Base-by-base conservation (phyloP, 2,888 invertebrate species). In the Neelides folsomi region DNA sequence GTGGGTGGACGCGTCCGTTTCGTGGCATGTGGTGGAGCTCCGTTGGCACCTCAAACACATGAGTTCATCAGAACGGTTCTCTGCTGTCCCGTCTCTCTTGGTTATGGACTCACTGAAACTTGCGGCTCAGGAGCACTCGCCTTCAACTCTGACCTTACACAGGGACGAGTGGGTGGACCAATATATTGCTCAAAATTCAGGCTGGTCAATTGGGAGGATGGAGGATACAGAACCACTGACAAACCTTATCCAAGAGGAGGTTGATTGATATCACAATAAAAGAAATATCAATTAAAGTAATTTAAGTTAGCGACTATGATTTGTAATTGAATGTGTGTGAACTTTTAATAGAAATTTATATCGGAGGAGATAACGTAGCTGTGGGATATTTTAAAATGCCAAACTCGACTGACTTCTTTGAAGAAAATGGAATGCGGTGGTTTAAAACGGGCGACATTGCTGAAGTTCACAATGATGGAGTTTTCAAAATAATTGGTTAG, bases 401-500 rank as follows among this genome's bases (percentile, higher is more conserved):
- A 1, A 82, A 82, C 53, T 90, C 90, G 73, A 86, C 89, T 2
- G 92, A 92, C 67, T 92, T 93, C 73, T 82, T 85, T 66, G 79
- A 81, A 56, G 78, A 78, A 58, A 82, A 82, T 66, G 92, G 86
- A 1, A 78, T 76, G 56, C 76, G 84, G 63, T 98, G 94, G 89
- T 97, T 98, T 76, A 82, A 81, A 66, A 90, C 93, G 8, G 98
- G 98, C 1, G 98, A 98, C 72, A 86, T 98, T 71, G 94, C 86
- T 1, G 92, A 94, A 75, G 76, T 95, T 66, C 86, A 93, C 67
- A 77, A 79, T 38, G 95, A 98, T 72, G 98, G 98, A 18, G 85
- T 83, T 67, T 81, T 98, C 66, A 88, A 86, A 75, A 94, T 98
- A 67, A 94, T 97, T 66, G 97, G 94, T 93, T 68, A 70, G 75